These are phyloP conservation scores for Alaudala cheleensis DNA, from an alignment of 2,113 vertebrate species.

Conservation along the genomic window DNA sequence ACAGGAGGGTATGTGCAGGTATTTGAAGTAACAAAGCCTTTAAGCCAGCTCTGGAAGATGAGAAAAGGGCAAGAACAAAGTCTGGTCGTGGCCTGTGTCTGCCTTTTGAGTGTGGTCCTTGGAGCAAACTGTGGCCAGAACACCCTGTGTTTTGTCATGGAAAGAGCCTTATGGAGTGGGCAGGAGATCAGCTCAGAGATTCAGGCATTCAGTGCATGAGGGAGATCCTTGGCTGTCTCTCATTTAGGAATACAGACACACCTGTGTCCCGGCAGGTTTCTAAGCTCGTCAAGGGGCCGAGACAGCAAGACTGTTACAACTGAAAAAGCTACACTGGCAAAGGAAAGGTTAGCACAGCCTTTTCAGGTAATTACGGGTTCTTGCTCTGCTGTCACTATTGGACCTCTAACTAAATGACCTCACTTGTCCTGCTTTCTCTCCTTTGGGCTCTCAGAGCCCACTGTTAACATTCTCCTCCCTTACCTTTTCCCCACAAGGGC, in stretches of 20 bases:
- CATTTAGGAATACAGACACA: not conserved
- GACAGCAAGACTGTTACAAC: not conserved
- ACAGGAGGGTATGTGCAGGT: not conserved
- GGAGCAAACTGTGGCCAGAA: not conserved
- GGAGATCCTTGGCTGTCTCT: not conserved
- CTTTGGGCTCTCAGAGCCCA: not conserved
- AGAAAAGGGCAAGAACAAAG: not conserved
- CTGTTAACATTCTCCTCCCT: not conserved
- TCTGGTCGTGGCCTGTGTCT: not conserved
- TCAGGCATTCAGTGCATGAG: not conserved
- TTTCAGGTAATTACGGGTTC: not conserved
- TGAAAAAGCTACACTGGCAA: not conserved
- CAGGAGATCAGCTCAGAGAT: not conserved
- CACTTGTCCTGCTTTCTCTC: not conserved
- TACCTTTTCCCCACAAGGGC: not conserved
- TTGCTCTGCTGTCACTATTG: not conserved
- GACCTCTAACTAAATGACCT: not conserved
- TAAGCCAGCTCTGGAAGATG: not conserved
- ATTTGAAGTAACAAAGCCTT: not conserved
- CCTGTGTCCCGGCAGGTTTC: not conserved
- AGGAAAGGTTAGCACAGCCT: not conserved
- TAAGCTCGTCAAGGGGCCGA: not conserved
- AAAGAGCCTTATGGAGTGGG: not conserved
- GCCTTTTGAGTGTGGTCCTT: not conserved
- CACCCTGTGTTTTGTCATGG: not conserved